Base-by-base conservation (phyloP, 2,113 vertebrate species). In the Tetrao urogallus region DNA sequence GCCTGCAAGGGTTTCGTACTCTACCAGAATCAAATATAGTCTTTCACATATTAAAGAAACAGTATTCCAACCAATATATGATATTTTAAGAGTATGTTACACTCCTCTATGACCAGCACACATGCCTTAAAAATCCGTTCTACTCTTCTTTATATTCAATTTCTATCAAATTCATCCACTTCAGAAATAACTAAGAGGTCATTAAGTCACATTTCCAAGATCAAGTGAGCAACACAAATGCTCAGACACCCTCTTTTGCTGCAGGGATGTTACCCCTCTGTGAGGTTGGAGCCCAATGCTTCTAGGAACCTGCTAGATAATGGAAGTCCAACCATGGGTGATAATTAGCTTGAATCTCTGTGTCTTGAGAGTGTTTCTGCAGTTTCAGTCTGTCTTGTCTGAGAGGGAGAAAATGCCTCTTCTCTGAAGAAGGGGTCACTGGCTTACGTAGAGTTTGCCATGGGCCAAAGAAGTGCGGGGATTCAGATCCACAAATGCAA, bases 241-340 rank as follows among this genome's bases (percentile, higher is more conserved):
- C 25, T 56, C 74, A 81, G 30, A 18, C 5, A 42, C 14, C 18
- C 3, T 1, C 70, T 77, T 40, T 30, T 86, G 36, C 18, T 78
- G 20, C 32, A 87, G 25, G 78, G 8, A 75, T 67, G 19, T 64
- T 56, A 45, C 17, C 0, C 1, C 60, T 63, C 60, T 20, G 4
- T 58, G 5, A 88, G 18, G 20, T 25, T 66, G 24, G n/a, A 48
- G 76, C 24, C 77, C 16, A 72, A 34, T 27, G 57, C 57, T 11
- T 48, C 54, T 27, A 40, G n/a, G 28, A 90, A 43, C 13, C 48
- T 58, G 27, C 3, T 28, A 40, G 13, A 20, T 22, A 86, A 45
- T 56, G 16, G 11, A 56, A 58, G 7, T 69, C 69, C 43, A 74
- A 0, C 16, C 42, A 40, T 0, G 0, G 3, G 2, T 57, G 13